Evolutionary conservation across 2,113 vertebrate genomes (phyloP).

Genomic region (Nycticryphes semicollaris): DNA sequence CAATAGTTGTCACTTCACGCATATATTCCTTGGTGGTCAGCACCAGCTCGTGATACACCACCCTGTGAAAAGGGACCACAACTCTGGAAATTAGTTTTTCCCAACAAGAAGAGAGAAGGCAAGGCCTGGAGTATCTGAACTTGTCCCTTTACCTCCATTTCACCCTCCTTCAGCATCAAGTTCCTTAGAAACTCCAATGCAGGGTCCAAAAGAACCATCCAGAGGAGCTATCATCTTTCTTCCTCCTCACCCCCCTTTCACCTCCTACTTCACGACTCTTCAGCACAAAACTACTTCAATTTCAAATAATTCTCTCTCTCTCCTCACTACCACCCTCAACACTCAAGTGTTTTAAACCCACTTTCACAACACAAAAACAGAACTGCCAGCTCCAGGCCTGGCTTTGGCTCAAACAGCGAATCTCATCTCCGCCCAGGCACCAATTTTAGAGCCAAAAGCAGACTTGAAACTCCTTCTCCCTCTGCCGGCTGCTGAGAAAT

Average conservation of each 20-base stretch:
- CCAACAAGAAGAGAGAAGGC: background rate
- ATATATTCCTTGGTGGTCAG: slow-evolving; percentile 99
- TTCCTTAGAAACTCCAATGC: background rate
- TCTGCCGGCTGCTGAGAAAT: background rate
- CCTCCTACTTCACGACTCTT: too few species aligned
- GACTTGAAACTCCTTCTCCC: background rate
- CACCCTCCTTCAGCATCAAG: background rate
- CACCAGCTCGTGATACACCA: slow-evolving; percentile 96
- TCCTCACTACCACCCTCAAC: background rate
- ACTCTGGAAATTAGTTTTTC: fast-evolving
- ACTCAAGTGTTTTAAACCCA: background rate
- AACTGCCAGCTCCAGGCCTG: background rate
- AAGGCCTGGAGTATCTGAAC: background rate
- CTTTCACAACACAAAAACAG: background rate
- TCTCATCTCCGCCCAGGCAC: background rate
- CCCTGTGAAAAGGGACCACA: slow-evolving; percentile 72
- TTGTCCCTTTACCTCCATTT: background rate
- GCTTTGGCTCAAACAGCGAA: background rate
- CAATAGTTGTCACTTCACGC: slow-evolving; percentile 97
- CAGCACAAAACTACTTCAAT: background rate
- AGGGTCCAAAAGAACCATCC: background rate
- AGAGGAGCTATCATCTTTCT: background rate
- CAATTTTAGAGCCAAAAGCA: background rate
- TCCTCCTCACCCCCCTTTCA: too few species aligned
- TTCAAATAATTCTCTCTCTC: background rate